A percentile compares a stretch with the other conserved stretches of the same genome.
Conservation (phyloP, 2,113 vertebrate genomes). For the Coptodon bakossiorum region DNA sequence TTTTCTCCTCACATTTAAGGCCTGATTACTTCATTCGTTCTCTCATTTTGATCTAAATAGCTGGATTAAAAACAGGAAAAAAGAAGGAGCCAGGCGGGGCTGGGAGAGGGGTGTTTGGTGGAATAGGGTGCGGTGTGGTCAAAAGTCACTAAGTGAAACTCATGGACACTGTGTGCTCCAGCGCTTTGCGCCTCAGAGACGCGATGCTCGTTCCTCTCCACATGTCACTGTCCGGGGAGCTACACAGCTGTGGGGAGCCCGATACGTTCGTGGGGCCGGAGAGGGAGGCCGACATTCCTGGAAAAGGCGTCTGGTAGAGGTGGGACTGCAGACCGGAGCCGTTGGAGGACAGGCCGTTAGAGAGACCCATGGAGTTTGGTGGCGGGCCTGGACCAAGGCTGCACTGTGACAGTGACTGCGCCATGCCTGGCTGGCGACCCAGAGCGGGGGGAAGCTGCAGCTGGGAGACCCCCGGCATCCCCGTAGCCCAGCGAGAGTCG, state of each 20-base stretch:
- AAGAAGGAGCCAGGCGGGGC: background rate
- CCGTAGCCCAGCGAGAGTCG: slow-evolving; percentile 93
- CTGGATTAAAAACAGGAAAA: slow-evolving; percentile 27
- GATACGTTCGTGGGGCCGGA: slow-evolving; percentile 89
- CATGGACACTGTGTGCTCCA: slow-evolving; percentile 99
- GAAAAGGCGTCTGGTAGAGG: slow-evolving; percentile 94
- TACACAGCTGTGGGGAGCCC: slow-evolving; percentile 93
- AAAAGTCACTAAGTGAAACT: slow-evolving; percentile 90
- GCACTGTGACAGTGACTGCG: slow-evolving; percentile 94
- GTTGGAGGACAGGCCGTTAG: slow-evolving; percentile 91
- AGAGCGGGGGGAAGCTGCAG: slow-evolving; percentile 88
- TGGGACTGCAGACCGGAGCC: slow-evolving; percentile 92
- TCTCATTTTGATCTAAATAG: slow-evolving; percentile 43
- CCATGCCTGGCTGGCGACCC: slow-evolving; percentile 89
- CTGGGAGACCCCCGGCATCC: slow-evolving; percentile 91
- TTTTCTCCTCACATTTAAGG: slow-evolving; percentile 7
- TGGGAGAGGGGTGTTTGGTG: background rate
- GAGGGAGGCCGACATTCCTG: slow-evolving; percentile 93
- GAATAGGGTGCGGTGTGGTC: background rate
- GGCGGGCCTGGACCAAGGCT: slow-evolving; percentile 85
- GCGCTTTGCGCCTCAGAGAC: slow-evolving; percentile 93
- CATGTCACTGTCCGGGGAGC: slow-evolving; percentile 96
- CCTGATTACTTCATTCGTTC: slow-evolving; percentile 27
- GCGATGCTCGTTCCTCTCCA: slow-evolving; percentile 99
- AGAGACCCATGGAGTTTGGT: slow-evolving; percentile 92